These are phyloP conservation scores for Lithodes maja DNA, from an alignment of 2,888 invertebrate species.

Conservation along the genomic window DNA sequence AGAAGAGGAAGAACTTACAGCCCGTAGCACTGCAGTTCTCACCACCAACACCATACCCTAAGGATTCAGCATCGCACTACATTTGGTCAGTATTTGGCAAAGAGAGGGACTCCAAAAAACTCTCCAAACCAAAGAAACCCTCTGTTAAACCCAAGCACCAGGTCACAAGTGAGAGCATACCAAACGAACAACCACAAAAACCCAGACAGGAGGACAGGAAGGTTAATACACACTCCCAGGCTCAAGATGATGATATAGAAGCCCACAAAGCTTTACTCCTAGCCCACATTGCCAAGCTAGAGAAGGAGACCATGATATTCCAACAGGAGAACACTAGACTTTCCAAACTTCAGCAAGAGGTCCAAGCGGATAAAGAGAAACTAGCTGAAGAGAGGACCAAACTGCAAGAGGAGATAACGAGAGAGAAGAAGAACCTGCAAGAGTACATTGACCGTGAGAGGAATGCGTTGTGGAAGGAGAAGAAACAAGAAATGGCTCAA, in stretches of 20 bases:
- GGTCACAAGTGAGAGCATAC: not conserved
- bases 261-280: constrained; percentile 62
- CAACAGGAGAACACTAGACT: constrained; percentile 51
- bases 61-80: constrained; percentile 42
- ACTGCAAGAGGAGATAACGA: constrained; percentile 35
- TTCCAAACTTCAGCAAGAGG: constrained; percentile 24
- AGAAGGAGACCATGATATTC: constrained; percentile 64
- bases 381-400: constrained; percentile 44
- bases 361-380: constrained; percentile 30
- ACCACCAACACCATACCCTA: constrained; percentile 35
- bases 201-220: not conserved
- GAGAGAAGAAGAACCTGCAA: constrained; percentile 45
- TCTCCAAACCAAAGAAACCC: not conserved
- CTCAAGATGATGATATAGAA: constrained; percentile 42
- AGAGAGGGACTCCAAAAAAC: constrained; percentile 25
- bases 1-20: not conserved
- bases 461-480: constrained; percentile 60
- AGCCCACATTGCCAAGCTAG: constrained; percentile 61
- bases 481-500: constrained; percentile 25
- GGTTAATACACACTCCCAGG: not conserved
- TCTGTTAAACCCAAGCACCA: not conserved
- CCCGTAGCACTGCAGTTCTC: constrained; percentile 42
- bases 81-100: constrained; percentile 57
- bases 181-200: not conserved
- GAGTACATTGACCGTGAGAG: constrained; percentile 58